Evolutionary conservation across 1,140 invertebrate genomes (phyloP), one percentile per base, ranked within the genome.

Genomic region (Anagrus nilaparvatae): DNA sequence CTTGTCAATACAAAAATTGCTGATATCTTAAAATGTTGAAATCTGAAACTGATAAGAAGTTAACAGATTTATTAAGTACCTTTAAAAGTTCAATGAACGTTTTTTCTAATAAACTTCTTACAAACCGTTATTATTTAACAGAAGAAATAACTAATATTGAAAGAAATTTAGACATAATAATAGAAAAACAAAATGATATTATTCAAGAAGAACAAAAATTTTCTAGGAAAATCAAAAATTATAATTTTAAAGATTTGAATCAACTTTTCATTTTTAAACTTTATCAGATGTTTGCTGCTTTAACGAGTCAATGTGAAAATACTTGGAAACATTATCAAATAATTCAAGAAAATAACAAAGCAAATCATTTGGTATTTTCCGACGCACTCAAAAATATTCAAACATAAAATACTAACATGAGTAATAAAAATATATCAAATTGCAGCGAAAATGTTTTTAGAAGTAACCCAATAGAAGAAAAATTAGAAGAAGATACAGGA

Each of bases 1-100:
- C 40, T 58, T 5, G 46, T 64, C 16, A 31, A 61, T 16, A 58
- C 47, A 28, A 55, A 55, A 43, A 50, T 66, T 18, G 43, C 51
- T 3, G 50, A 58, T 24, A 61, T 61, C 44, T 46, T 69, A 12
- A 43, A 14, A 23, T 10, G 8, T 25, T 64, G 5, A 52, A 55
- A 13, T 34, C 53, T 6, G 40, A 54, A 29, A 43, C 58, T 14
- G 43, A 40, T 9, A 19, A 53, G 17, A 64, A 64, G 38, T 49
- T 67, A 18, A 40, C 55, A 19, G 31, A 56, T 5, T 44, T 64
- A 17, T 19, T 44, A 5, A 43, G 21, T 20, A 49, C 37, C 12
- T 37, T 49, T 5, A 57, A 59, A n/a, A 44, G 60, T 34, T 56
- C 57, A n/a, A 45, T 59, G n/a, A 37, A 52, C 18, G 29, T 34